phyloP scores from a whole-genome alignment of 1,140 invertebrate genomes.

The Agrypnia vestita region DNA sequence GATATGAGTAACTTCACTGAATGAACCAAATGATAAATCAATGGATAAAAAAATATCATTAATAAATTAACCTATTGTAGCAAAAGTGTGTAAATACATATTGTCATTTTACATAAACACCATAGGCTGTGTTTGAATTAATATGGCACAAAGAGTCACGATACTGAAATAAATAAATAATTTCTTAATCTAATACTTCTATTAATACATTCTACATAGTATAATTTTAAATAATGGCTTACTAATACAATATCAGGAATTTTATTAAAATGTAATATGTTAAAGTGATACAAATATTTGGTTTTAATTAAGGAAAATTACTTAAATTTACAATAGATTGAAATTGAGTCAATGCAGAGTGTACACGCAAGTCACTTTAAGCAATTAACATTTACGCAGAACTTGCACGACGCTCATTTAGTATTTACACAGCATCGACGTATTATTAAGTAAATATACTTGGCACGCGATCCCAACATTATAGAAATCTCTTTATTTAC shows the following conservation, averaged over 20 bases:
- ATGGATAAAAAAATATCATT: conserved; percentile 5
- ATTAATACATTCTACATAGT: conserved; percentile 54
- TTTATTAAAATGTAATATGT: conserved; percentile 33
- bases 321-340: conserved; percentile 22
- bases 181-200: conserved; percentile 50
- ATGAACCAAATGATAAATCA: background rate
- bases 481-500: conserved; percentile 28
- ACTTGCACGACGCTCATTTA: background rate
- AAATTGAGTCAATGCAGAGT: conserved; percentile 6
- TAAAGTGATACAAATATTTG: conserved; percentile 32
- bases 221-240: conserved; percentile 41
- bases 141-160: conserved; percentile 60
- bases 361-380: background rate
- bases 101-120: conserved; percentile 53
- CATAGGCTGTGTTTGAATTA: conserved; percentile 11
- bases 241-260: conserved; percentile 46
- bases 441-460: conserved; percentile 28
- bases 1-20: background rate
- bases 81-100: conserved; percentile 37
- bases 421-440: conserved; percentile 17
- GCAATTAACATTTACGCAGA: background rate
- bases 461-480: conserved; percentile 13
- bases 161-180: conserved; percentile 58
- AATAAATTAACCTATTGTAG: conserved; percentile 48
- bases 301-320: conserved; percentile 28